Percentiles rank a stretch among this genome's conserved stretches.
Evolutionary conservation across 2,113 vertebrate genomes (phyloP).

Genomic region (Progne subis): DNA sequence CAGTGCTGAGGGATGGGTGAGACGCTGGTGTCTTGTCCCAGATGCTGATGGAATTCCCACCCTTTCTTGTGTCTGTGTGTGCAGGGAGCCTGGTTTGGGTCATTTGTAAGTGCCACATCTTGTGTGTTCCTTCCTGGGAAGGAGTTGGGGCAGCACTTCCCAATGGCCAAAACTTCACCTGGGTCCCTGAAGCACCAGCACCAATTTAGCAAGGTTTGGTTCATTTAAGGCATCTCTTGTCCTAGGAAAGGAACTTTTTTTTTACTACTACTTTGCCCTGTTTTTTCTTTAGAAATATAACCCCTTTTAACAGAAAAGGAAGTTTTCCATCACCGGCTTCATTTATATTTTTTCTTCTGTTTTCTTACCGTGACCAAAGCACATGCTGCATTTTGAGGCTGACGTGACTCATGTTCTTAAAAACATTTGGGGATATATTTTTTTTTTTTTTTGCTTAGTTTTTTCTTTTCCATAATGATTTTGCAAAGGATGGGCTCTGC

Average conservation of each 20-base stretch:
- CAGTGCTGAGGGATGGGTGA: neutral
- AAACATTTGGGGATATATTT: neutral
- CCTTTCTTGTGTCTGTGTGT: neutral
- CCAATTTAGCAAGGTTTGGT: neutral
- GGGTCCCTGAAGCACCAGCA: neutral
- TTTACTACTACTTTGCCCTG: neutral
- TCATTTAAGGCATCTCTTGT: neutral
- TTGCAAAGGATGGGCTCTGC: neutral
- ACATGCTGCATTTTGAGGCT: neutral
- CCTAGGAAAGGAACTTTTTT: neutral
- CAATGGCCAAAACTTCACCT: neutral
- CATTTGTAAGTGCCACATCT: neutral
- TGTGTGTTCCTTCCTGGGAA: neutral
- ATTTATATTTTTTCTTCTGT: neutral
- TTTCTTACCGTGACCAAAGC: neutral
- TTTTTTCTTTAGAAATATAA: constrained; percentile 4
- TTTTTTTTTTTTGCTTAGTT: neutral
- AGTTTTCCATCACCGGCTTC: neutral
- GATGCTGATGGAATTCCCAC: neutral
- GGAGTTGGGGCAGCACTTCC: neutral
- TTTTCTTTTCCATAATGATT: neutral
- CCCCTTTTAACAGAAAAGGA: neutral
- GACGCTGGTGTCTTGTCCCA: neutral
- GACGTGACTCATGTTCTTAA: constrained; percentile 23
- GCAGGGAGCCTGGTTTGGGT: neutral